A percentile compares a stretch with the other conserved stretches of the same genome.
These are phyloP conservation scores for Sylvia borin DNA, from an alignment of 2,797 vertebrate genomes.

Conservation along the genomic window DNA sequence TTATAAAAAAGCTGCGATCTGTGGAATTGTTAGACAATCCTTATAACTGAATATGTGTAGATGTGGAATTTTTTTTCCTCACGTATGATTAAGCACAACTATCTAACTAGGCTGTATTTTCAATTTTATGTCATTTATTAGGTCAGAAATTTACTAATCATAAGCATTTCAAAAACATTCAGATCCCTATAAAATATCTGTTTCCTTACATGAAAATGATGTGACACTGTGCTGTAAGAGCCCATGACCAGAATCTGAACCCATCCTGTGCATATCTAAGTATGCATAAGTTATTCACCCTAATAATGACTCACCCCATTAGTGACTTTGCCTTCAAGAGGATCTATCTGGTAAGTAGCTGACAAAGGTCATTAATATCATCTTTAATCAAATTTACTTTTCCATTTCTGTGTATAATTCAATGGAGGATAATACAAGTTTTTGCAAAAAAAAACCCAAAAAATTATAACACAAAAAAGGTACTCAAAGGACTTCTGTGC, in stretches of 20 bases:
- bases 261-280: background rate
- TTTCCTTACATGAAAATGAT: background rate
- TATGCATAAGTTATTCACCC: background rate
- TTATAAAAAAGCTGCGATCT: background rate
- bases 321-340: background rate
- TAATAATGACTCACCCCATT: background rate
- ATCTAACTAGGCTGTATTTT: background rate
- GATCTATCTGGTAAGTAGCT: background rate
- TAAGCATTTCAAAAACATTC: background rate
- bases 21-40: background rate
- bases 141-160: background rate
- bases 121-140: background rate
- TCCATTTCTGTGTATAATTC: background rate
- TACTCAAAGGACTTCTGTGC: background rate
- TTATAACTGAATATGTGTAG: background rate
- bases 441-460: background rate
- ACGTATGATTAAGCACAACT: background rate
- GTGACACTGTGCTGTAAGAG: background rate
- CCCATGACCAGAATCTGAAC: background rate
- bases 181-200: background rate
- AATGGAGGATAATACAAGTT: background rate
- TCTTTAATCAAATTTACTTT: background rate
- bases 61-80: background rate
- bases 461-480: background rate
- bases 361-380: background rate